phyloP scores from a whole-genome alignment of 2,797 vertebrate species.

The Pangasius mekongensis region DNA sequence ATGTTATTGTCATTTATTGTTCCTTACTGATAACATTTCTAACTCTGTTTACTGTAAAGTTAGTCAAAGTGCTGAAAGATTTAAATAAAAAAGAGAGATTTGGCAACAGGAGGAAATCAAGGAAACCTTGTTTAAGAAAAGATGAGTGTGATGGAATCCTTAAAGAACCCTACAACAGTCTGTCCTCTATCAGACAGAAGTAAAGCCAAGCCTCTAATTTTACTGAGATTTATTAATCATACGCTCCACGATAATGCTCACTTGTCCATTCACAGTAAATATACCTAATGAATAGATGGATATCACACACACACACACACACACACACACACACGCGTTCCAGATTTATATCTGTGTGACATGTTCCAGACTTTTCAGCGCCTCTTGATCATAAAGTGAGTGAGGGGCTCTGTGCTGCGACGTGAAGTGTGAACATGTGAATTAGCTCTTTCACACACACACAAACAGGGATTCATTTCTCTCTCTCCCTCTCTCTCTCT shows the following conservation, averaged over 20 bases:
- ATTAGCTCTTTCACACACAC: slow-evolving; percentile 67
- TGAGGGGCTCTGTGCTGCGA: slow-evolving; percentile 10
- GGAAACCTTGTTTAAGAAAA: not conserved
- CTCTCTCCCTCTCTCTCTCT: slow-evolving; percentile 60
- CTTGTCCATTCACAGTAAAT: not conserved
- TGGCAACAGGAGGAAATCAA: not conserved
- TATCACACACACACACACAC: not conserved
- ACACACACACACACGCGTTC: not conserved
- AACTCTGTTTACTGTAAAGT: no score
- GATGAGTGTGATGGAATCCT: not conserved
- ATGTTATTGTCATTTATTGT: not conserved
- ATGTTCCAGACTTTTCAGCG: slow-evolving; percentile 34
- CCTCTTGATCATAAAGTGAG: slow-evolving; percentile 35
- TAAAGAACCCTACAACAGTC: not conserved
- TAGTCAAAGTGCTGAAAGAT: not conserved
- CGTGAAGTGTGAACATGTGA: slow-evolving; percentile 65
- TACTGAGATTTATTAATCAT: not conserved
- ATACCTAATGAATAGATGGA: not conserved
- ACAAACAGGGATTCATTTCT: slow-evolving; percentile 76
- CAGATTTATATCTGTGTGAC: slow-evolving; percentile 18
- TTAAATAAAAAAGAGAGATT: not conserved
- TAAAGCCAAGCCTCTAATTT: not conserved
- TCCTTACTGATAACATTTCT: no score
- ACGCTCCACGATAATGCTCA: not conserved
- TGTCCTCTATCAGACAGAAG: not conserved